Conservation (phyloP, 64 coral and sea anemone genomes). For the Montipora foliosa region DNA sequence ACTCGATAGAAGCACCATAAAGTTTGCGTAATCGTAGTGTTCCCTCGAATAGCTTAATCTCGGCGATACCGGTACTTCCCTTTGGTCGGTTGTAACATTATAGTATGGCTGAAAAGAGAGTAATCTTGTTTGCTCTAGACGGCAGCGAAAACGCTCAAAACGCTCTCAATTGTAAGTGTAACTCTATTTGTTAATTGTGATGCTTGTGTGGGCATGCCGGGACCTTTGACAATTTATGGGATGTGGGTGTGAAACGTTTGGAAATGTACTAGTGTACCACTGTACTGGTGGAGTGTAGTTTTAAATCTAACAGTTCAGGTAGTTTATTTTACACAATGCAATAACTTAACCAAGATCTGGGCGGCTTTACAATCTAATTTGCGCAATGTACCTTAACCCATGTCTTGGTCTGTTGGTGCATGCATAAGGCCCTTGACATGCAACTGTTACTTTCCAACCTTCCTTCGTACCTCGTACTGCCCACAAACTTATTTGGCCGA, state of each 20-base stretch:
- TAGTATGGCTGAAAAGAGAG: slow-evolving; percentile 1
- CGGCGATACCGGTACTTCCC: too few species aligned
- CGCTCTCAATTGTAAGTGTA: slow-evolving; percentile 25
- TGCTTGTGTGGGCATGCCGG: neutral
- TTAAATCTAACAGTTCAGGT: neutral
- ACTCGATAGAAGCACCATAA: neutral
- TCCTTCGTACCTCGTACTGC: too few species aligned
- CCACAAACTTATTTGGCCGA: neutral
- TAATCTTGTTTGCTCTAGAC: neutral
- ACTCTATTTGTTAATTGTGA: neutral
- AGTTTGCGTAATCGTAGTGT: too few species aligned
- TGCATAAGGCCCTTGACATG: too few species aligned
- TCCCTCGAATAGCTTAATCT: too few species aligned
- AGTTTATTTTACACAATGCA: too few species aligned
- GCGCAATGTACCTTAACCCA: neutral
- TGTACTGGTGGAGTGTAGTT: too few species aligned
- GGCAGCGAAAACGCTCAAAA: slow-evolving; percentile 8
- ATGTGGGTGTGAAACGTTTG: neutral
- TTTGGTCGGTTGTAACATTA: neutral
- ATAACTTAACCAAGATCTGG: neutral
- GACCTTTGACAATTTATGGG: neutral
- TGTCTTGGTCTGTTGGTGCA: neutral
- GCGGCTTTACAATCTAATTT: neutral
- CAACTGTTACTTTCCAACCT: too few species aligned
- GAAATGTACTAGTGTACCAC: too few species aligned